phyloP scores from a whole-genome alignment of 2,888 invertebrate species.

The Amorpha juglandis region DNA sequence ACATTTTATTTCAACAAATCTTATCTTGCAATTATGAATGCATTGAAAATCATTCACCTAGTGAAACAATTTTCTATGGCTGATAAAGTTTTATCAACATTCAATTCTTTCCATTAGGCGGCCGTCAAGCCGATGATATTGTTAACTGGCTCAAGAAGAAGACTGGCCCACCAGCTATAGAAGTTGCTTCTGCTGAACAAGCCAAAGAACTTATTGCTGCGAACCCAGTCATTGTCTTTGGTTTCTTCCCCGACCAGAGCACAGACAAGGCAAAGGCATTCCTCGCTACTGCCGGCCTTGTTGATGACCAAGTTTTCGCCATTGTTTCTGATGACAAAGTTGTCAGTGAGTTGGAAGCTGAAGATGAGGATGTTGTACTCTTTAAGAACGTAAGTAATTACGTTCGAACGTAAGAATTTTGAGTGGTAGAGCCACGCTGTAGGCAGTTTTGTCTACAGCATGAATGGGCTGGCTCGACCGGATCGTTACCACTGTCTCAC shows the following conservation, averaged over 20 bases:
- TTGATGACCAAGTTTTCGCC: conserved; percentile 96
- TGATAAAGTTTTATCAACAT: conserved; percentile 8
- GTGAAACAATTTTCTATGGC: not conserved
- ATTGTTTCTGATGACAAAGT: conserved; percentile 92
- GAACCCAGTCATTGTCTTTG: conserved; percentile 92
- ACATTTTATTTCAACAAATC: conserved; percentile 14
- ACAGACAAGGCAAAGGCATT: conserved; percentile 93
- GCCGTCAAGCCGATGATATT: conserved; percentile 96
- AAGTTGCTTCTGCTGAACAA: conserved; percentile 90
- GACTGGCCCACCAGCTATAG: conserved; percentile 97
- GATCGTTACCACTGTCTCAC: too few relatives aligned
- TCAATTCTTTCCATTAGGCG: conserved; percentile 83
- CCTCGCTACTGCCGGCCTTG: conserved; percentile 89
- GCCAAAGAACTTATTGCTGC: conserved; percentile 92
- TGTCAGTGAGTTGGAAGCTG: conserved; percentile 90
- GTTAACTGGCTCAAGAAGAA: conserved; percentile 98
- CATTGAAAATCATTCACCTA: conserved; percentile 1
- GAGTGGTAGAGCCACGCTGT: too few relatives aligned
- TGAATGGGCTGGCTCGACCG: too few relatives aligned
- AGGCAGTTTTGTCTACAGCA: too few relatives aligned
- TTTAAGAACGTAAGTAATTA: conserved; percentile 92
- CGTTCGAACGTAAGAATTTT: too few relatives aligned
- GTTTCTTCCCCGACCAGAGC: conserved; percentile 94
- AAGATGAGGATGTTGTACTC: conserved; percentile 91
- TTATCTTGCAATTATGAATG: conserved; percentile 7